Evolutionary conservation across 2,888 invertebrate genomes (phyloP), one percentile per base, ranked within the genome.

Genomic region (Saturnia pavonia): DNA sequence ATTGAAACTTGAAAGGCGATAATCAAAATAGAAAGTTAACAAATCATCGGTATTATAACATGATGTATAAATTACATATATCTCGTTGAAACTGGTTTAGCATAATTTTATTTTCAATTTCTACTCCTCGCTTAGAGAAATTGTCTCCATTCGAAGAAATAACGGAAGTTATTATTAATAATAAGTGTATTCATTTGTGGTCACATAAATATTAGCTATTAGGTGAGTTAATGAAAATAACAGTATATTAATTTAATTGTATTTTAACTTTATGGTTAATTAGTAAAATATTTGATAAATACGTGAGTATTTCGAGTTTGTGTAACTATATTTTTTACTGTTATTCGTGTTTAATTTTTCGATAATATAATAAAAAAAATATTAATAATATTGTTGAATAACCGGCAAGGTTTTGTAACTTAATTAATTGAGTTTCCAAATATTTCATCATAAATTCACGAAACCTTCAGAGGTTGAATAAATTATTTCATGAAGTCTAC

Each of bases 71-170:
- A 40, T 66, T 34, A 66, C n/a, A 51, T 42, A 40, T 34, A n/a
- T 34, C n/a, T 54, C 54, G 25, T 27, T 40, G 12, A 48, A 22
- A 69, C 69, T 65, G 65, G 65, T 69, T 65, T 48, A 51, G 65
- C 51, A 34, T 54, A 34, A 19, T 66, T 70, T 67, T 57, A 27
- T 70, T 70, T 70, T 43, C 57, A 25, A 72, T 69, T 67, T 70
- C 60, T 68, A 67, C 14, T 51, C 34, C 34, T 48, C 60, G 14
- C 34, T 27, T 34, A 14, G 66, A 63, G 72, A 69, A 68, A 70
- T 51, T 25, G 42, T 72, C 72, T 69, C 72, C 68, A 54, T 70
- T 42, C 63, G 66, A 51, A 67, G 34, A 57, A 60, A 57, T 67
- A 69, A 34, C 60, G 43, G 68, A 63, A 1, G 14, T 4, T 48